These are phyloP conservation scores for Pristionchus entomophagus DNA, from an alignment of 2,888 invertebrate species.

Conservation along the genomic window DNA sequence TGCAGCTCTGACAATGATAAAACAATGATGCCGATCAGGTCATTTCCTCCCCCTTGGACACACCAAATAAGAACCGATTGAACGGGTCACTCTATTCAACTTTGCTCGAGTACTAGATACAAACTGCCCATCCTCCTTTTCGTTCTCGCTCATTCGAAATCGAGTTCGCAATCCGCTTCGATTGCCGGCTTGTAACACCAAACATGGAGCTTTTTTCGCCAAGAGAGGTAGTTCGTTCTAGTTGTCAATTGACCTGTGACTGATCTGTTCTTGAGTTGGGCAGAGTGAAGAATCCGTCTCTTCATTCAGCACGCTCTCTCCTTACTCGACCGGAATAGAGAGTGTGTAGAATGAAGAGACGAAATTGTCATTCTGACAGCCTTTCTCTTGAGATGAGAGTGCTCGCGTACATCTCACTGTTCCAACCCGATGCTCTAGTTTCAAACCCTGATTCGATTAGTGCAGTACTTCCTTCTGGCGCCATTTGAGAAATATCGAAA, in stretches of 20 bases:
- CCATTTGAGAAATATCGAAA: background rate
- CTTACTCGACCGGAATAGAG: no score
- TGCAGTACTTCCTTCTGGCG: conserved; percentile 4
- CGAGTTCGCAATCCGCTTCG: conserved; percentile 19
- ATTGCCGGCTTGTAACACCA: background rate
- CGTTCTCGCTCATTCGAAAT: background rate
- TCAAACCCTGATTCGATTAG: conserved; percentile 39
- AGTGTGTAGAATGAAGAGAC: no score
- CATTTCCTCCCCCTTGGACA: background rate
- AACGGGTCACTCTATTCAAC: conserved; percentile 31
- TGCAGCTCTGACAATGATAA: no score
- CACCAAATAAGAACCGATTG: background rate
- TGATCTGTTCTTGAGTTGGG: background rate
- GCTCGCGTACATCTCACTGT: background rate
- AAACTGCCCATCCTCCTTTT: background rate
- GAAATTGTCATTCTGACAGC: no score
- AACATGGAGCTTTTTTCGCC: background rate
- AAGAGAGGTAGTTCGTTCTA: background rate
- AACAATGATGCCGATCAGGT: background rate
- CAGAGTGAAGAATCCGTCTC: no score
- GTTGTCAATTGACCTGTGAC: background rate
- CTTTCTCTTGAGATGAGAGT: no score
- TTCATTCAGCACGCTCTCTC: no score
- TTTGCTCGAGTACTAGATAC: background rate
- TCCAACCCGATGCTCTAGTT: conserved; percentile 13